These are phyloP conservation scores for Irena cyanogastra DNA, from an alignment of 2,113 vertebrate species.

Conservation along the genomic window DNA sequence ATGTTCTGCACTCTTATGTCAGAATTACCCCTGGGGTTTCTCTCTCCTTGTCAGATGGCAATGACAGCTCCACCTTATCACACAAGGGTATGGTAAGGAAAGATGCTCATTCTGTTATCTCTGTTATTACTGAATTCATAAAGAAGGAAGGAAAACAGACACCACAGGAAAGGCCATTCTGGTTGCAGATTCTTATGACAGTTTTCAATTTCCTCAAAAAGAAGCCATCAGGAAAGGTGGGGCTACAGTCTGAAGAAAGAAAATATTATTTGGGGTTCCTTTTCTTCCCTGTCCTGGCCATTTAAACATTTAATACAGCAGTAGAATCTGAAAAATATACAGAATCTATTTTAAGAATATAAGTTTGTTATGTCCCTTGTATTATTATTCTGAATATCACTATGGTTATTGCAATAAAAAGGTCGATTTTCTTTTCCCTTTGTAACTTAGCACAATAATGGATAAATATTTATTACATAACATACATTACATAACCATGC, in stretches of 20 bases:
- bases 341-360: neutral
- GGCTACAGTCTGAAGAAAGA: neutral
- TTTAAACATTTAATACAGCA: neutral
- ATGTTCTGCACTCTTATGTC: neutral
- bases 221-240: neutral
- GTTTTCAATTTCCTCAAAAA: neutral
- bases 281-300: neutral
- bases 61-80: neutral
- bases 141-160: neutral
- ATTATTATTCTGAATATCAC: neutral
- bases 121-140: neutral
- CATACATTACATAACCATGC: constrained; percentile 5
- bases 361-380: neutral
- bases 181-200: neutral
- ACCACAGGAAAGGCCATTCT: neutral
- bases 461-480: constrained; percentile 19
- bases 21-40: neutral
- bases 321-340: neutral
- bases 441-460: neutral
- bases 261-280: rapidly evolving
- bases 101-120: neutral
- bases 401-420: constrained; percentile 32
- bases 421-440: neutral
- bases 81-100: neutral
- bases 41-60: neutral